Evolutionary conservation across 2,888 invertebrate genomes (phyloP).

Genomic region (Oscheius sp.): DNA sequence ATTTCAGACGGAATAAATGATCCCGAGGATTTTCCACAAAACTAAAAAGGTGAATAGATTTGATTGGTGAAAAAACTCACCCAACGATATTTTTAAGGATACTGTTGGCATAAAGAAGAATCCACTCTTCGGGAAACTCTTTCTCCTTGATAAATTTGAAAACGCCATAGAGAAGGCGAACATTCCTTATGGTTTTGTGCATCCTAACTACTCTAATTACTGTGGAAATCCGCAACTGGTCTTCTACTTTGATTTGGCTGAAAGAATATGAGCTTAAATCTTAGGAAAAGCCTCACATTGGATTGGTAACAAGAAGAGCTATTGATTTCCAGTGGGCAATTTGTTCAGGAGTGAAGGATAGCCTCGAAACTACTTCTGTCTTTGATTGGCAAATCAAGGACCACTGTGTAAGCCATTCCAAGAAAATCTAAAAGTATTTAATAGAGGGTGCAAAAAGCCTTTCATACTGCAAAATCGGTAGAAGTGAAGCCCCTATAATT

Average conservation of each 20-base stretch:
- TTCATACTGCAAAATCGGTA: not conserved
- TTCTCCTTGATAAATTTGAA: not conserved
- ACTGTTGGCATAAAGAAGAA: not conserved
- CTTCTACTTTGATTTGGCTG: too few species aligned
- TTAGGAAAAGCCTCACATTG: not conserved
- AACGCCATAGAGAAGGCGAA: not conserved
- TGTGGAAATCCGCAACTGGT: not conserved
- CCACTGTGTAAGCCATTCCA: not conserved
- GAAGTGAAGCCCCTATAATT: not conserved
- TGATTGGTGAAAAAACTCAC: not conserved
- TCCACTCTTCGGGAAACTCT: not conserved
- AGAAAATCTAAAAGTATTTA: too few species aligned
- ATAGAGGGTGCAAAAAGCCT: too few species aligned
- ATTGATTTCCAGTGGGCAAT: not conserved
- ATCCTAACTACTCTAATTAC: not conserved
- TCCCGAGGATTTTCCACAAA: not conserved
- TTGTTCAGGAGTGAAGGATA: not conserved
- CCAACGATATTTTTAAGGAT: not conserved
- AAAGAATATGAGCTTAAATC: not conserved
- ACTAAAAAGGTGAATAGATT: not conserved
- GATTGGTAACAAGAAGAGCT: not conserved
- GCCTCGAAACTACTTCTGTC: not conserved
- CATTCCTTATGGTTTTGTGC: not conserved
- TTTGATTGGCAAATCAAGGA: not conserved
- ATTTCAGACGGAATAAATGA: not conserved